Conservation (phyloP, 1,140 invertebrate species). For the Mizuhopecten yessoensis region DNA sequence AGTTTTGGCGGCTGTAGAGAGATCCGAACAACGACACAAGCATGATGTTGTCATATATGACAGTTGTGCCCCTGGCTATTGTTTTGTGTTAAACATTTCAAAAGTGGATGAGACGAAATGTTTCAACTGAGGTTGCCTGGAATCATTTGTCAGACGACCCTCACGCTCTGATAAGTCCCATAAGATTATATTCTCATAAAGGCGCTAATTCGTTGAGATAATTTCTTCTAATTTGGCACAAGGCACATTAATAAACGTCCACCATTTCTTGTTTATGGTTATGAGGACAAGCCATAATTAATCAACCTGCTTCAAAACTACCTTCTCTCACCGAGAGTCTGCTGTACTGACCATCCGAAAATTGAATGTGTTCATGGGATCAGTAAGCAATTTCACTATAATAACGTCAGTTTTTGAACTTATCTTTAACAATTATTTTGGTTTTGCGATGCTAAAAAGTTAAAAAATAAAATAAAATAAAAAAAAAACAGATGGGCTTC, state of each 20-base stretch:
- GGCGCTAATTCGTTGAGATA: neutral
- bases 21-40: neutral
- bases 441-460: too few relatives aligned
- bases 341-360: too few relatives aligned
- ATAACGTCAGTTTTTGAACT: too few relatives aligned
- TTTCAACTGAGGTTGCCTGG: neutral
- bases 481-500: too few relatives aligned
- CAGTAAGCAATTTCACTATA: too few relatives aligned
- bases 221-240: neutral
- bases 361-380: too few relatives aligned
- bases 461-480: too few relatives aligned
- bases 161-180: neutral
- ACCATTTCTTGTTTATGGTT: neutral
- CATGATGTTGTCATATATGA: neutral
- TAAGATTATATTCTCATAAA: neutral
- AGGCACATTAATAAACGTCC: neutral
- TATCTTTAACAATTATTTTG: too few relatives aligned
- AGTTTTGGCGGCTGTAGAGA: neutral
- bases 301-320: too few relatives aligned
- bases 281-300: neutral
- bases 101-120: neutral
- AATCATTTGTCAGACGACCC: constrained; percentile 27
- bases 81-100: constrained; percentile 39
- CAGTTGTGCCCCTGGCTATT: neutral
- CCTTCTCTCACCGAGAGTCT: too few relatives aligned